These are phyloP conservation scores for Conchocele bisecta DNA, from an alignment of 2,888 invertebrate species.

Conservation along the genomic window DNA sequence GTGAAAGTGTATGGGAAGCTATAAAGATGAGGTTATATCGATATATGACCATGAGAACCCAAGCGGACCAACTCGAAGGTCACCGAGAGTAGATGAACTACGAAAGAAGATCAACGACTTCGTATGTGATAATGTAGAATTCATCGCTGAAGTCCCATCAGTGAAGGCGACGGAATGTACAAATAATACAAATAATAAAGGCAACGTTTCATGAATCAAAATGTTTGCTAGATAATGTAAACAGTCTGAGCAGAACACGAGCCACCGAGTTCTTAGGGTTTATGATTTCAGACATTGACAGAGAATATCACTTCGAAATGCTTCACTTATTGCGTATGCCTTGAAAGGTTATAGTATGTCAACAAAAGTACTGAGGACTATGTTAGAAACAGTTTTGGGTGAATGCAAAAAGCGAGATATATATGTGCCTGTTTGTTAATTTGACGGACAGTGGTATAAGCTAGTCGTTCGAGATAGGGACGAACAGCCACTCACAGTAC, in stretches of 20 bases:
- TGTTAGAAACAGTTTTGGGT: constrained; percentile 22
- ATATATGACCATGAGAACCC: not conserved
- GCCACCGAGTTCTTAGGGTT: constrained; percentile 45
- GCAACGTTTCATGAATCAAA: not conserved
- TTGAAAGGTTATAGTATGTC: constrained; percentile 53
- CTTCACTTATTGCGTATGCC: constrained; percentile 36
- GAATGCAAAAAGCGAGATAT: constrained; percentile 22
- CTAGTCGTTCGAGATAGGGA: constrained; percentile 18
- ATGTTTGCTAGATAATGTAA: not conserved
- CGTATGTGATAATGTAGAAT: not conserved
- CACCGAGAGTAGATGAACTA: not conserved
- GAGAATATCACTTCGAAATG: constrained; percentile 14
- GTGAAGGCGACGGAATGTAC: not conserved
- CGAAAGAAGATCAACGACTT: not conserved
- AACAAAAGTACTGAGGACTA: not conserved
- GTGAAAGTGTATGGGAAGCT: not conserved
- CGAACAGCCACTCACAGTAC: constrained; percentile 25
- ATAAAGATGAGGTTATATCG: not conserved
- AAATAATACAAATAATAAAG: not conserved
- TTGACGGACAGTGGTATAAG: constrained; percentile 46
- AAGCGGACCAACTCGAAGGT: not conserved
- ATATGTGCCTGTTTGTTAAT: constrained; percentile 35
- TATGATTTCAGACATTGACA: constrained; percentile 38
- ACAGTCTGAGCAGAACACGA: constrained; percentile 7
- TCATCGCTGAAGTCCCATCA: not conserved